Evolutionary conservation across 1,140 invertebrate genomes (phyloP).

Genomic region (Oscheius sp.): DNA sequence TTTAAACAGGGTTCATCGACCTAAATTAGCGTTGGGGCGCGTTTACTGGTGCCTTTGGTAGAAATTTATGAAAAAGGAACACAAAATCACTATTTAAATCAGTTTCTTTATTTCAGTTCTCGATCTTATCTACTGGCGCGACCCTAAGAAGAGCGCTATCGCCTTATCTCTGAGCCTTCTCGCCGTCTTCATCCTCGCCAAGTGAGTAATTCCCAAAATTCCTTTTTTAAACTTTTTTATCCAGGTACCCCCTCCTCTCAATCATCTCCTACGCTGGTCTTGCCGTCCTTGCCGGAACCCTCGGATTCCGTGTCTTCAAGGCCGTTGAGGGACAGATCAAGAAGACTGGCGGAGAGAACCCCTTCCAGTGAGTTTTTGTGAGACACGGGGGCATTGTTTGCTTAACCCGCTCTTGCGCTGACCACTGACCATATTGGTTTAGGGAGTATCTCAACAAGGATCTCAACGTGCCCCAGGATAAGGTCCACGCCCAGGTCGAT

Average conservation of each 20-base stretch:
- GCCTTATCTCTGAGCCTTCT: constrained; percentile 82
- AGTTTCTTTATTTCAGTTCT: constrained; percentile 72
- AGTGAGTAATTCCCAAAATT: background rate
- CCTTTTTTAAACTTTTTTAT: constrained; percentile 68
- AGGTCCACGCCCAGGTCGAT: constrained; percentile 79
- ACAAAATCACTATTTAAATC: background rate
- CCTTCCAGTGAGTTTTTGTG: constrained; percentile 81
- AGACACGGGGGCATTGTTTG: background rate
- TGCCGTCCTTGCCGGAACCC: constrained; percentile 75
- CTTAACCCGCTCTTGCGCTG: too few species aligned
- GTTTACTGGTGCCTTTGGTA: too few species aligned
- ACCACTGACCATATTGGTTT: too few species aligned
- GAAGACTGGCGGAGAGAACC: constrained; percentile 92
- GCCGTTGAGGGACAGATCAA: constrained; percentile 89
- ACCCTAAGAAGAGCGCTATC: constrained; percentile 85
- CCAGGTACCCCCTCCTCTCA: constrained; percentile 89
- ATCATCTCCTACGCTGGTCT: constrained; percentile 87
- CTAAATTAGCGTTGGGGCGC: too few species aligned
- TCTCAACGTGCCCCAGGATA: constrained; percentile 78
- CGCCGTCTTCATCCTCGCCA: constrained; percentile 78
- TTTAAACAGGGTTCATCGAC: too few species aligned
- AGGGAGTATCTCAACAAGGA: constrained; percentile 72
- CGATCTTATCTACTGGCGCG: constrained; percentile 92
- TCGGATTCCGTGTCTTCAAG: constrained; percentile 90
- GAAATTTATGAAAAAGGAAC: too few species aligned